phyloP scores from a whole-genome alignment of 1,140 invertebrate genomes.

The Neelides sp. region DNA sequence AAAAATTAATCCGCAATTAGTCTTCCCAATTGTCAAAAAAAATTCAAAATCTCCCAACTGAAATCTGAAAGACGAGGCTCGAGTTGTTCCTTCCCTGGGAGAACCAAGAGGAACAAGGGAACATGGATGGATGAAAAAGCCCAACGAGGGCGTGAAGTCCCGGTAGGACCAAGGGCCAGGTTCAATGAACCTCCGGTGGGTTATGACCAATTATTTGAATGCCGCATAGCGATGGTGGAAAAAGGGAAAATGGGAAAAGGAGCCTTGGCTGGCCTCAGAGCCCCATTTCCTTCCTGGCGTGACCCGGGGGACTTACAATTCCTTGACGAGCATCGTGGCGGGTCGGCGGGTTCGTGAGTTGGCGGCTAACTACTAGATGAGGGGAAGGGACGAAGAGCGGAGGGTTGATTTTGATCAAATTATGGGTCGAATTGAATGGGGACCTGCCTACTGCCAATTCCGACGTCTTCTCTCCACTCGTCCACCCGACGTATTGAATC shows the following conservation, averaged over 20 bases:
- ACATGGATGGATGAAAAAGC: not conserved
- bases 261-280: constrained; percentile 1
- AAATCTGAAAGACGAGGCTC: not conserved
- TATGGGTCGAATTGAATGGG: too few relatives aligned
- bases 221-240: constrained; percentile 5
- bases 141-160: not conserved
- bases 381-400: too few relatives aligned
- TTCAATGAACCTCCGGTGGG: not conserved
- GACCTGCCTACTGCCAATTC: too few relatives aligned
- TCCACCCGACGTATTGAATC: too few relatives aligned
- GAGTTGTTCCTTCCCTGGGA: not conserved
- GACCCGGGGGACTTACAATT: constrained; percentile 37
- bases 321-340: constrained; percentile 40
- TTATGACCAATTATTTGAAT: not conserved
- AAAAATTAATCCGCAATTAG: too few relatives aligned
- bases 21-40: too few relatives aligned
- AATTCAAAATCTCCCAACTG: not conserved
- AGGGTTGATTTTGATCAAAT: too few relatives aligned
- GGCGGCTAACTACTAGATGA: too few relatives aligned
- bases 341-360: too few relatives aligned
- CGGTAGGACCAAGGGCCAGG: not conserved
- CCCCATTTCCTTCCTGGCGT: not conserved
- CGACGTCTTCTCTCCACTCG: too few relatives aligned
- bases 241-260: constrained; percentile 7
- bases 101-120: not conserved